Percentiles rank a stretch among this genome's conserved stretches.
Conservation (phyloP, 1,140 invertebrate species). For the Hyphantria cunea region DNA sequence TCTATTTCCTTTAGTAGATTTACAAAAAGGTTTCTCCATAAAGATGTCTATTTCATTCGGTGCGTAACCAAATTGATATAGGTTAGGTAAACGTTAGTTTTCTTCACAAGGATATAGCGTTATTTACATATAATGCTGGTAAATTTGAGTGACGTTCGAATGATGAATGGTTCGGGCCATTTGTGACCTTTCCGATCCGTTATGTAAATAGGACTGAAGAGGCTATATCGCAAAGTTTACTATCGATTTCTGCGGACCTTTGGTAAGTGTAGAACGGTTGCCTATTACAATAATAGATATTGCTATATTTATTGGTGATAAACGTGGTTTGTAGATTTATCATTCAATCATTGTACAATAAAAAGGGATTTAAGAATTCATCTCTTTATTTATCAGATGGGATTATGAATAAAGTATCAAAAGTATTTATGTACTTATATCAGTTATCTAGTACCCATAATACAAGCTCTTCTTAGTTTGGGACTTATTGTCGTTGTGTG, state of each 20-base stretch:
- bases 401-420: too few species aligned
- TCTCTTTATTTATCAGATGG: too few species aligned
- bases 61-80: slow-evolving; percentile 30
- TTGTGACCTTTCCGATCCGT: slow-evolving; percentile 37
- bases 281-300: slow-evolving; percentile 25
- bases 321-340: slow-evolving; percentile 1
- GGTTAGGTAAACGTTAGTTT: slow-evolving; percentile 27
- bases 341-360: too few species aligned
- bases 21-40: slow-evolving; percentile 24
- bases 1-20: slow-evolving; percentile 25
- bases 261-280: slow-evolving; percentile 4
- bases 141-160: slow-evolving; percentile 43
- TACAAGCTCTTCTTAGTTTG: too few species aligned
- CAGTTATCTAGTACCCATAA: too few species aligned
- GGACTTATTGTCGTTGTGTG: too few species aligned
- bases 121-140: slow-evolving; percentile 43
- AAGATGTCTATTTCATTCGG: slow-evolving; percentile 30
- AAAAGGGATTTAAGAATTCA: too few species aligned
- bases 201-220: slow-evolving; percentile 35
- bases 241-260: slow-evolving; percentile 26
- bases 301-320: slow-evolving; percentile 17
- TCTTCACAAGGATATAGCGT: slow-evolving; percentile 23
- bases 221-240: slow-evolving; percentile 18
- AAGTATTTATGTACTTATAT: too few species aligned
- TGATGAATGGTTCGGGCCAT: slow-evolving; percentile 41